Conservation (phyloP, 2,888 invertebrate species). For the Slavum lentiscoides region DNA sequence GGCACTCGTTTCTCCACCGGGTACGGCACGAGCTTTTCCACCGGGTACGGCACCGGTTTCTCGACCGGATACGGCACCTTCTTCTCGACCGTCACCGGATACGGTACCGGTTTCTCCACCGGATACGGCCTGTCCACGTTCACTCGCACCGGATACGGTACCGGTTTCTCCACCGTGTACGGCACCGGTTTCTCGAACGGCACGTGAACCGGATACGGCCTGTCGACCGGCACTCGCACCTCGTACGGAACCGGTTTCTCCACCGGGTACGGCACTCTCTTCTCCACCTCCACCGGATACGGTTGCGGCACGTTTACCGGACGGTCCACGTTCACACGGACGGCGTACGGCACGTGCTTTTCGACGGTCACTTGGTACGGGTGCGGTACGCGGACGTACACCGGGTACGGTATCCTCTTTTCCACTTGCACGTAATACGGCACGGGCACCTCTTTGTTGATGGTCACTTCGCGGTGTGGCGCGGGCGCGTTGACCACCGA, state of each 20-base stretch:
- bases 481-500: neutral
- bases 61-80: constrained; percentile 73
- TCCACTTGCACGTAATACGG: constrained; percentile 68
- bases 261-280: constrained; percentile 59
- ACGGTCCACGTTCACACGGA: constrained; percentile 69
- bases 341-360: constrained; percentile 63
- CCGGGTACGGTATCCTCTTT: constrained; percentile 71
- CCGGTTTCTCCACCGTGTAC: constrained; percentile 65
- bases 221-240: constrained; percentile 64
- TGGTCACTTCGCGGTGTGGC: constrained; percentile 65
- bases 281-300: constrained; percentile 57
- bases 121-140: constrained; percentile 72
- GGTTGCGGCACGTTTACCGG: constrained; percentile 56
- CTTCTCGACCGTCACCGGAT: constrained; percentile 76
- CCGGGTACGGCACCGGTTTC: constrained; percentile 71
- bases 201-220: constrained; percentile 64
- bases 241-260: constrained; percentile 62
- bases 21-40: constrained; percentile 68
- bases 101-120: constrained; percentile 78
- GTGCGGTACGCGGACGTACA: constrained; percentile 66
- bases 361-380: constrained; percentile 65
- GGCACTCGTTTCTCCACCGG: constrained; percentile 66
- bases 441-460: constrained; percentile 74
- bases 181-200: constrained; percentile 69
- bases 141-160: constrained; percentile 66